Evolutionary conservation across 1,140 invertebrate genomes (phyloP), one percentile per base, ranked within the genome.

Genomic region (Campoletis sonorensis): DNA sequence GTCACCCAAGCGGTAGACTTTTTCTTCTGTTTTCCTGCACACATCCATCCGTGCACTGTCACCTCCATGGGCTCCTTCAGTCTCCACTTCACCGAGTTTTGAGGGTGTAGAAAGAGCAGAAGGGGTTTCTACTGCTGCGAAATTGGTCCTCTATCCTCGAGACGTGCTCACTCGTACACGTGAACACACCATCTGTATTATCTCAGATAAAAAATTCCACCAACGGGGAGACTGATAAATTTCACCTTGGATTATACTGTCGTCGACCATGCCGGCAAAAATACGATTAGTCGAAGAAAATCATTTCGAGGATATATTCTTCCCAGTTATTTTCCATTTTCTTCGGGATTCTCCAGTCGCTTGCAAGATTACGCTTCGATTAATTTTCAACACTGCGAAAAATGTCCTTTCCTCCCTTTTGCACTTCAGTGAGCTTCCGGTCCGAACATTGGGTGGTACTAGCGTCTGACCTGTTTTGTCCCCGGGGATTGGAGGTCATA

Each of bases 91-190:
- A n/a, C 67, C 27, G 33, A 27, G 26, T 70, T 67, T 13, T 13
- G n/a, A 4, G 67, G 15, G 18, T 3, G 51, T 54, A 4, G 51
- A 21, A 54, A 21, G 51, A 21, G n/a, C 8, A 3, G 7, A 7
- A 18, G 67, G 30, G 16, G 67, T 16, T 70, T 70, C 30, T 33
- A 33, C 67, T 33, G 67, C 67, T 16, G 30, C 30, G 30, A 70
- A 70, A 70, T 70, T 33, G 67, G 21, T 70, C 67, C 67, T 70
- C 13, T 13, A 33, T 70, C 67, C 67, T 70, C 1, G 67, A 70
- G 61, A 23, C n/a, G 26, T 10, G 27, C 30, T 33, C 27, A 15
- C n/a, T 64, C 23, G 21, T 64, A 64, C 61, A 64, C 61, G 11
- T 13, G 21, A 64, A 26, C n/a, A 13, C 61, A 21, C 61, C 21